Percentiles rank a stretch among this genome's conserved stretches.
Evolutionary conservation across 1,140 invertebrate species (phyloP).

Genomic region (Drosophila dunni): DNA sequence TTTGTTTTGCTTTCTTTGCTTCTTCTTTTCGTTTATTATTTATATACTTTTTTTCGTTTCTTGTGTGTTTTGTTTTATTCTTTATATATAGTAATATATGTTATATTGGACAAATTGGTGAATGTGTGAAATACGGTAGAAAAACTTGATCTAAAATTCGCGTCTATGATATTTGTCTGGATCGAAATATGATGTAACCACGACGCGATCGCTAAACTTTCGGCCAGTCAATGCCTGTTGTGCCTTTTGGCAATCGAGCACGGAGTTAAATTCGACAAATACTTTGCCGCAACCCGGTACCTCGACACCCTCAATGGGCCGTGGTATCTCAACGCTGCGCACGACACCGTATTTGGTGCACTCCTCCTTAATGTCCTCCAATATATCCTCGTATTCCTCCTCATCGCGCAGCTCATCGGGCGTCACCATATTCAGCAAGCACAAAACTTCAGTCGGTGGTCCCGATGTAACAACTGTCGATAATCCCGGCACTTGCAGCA

Average conservation of each 20-base stretch:
- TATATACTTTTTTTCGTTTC: background rate
- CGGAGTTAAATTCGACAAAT: constrained; percentile 99
- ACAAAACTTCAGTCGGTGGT: constrained; percentile 97
- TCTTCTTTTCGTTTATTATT: constrained; percentile 9
- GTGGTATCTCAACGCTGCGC: constrained; percentile 97
- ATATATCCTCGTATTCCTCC: constrained; percentile 99
- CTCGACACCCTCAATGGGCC: constrained; percentile 98
- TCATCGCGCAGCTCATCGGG: constrained; percentile 99
- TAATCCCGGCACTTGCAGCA: constrained; percentile 95
- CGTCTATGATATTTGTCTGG: constrained; percentile 99
- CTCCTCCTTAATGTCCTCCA: constrained; percentile 99
- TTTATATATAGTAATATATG: constrained; percentile 46
- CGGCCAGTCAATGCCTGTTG: constrained; percentile 98
- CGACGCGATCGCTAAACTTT: constrained; percentile 99
- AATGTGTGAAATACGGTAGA: constrained; percentile 73
- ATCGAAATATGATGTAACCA: constrained; percentile 99
- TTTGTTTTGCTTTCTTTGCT: constrained; percentile 4
- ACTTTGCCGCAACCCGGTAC: constrained; percentile 99
- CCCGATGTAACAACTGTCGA: constrained; percentile 93
- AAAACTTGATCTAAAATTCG: constrained; percentile 92
- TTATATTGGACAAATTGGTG: constrained; percentile 69
- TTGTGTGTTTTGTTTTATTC: constrained; percentile 7
- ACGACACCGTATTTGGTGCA: constrained; percentile 99
- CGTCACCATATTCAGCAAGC: constrained; percentile 99
- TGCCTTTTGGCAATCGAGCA: constrained; percentile 98